Conservation (phyloP, 2,888 invertebrate species). For the Physocephala rufipes region DNA sequence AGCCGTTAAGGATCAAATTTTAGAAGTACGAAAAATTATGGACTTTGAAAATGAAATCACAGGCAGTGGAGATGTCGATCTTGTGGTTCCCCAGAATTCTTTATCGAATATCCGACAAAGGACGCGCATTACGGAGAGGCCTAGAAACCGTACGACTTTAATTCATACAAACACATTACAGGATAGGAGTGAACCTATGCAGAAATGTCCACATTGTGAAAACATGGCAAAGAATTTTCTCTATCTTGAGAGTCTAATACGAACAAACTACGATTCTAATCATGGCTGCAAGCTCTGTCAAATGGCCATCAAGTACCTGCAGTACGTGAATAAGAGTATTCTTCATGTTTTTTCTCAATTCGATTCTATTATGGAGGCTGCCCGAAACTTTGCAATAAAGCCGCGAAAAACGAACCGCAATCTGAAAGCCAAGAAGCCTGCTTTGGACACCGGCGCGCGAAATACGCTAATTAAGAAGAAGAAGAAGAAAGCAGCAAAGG, state of each 20-base stretch:
- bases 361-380: conserved; percentile 51
- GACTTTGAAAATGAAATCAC: conserved; percentile 48
- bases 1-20: conserved; percentile 53
- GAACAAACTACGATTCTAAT: conserved; percentile 49
- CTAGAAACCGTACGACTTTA: neutral
- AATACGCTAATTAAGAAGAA: neutral
- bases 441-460: too few species aligned
- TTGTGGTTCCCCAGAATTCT: conserved; percentile 56
- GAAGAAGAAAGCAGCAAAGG: neutral
- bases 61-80: conserved; percentile 40
- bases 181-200: conserved; percentile 14
- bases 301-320: conserved; percentile 56
- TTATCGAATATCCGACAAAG: conserved; percentile 44
- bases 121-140: conserved; percentile 22
- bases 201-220: conserved; percentile 56
- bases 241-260: conserved; percentile 56
- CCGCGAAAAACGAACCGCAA: neutral
- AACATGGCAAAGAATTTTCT: conserved; percentile 61
- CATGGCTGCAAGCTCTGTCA: conserved; percentile 53
- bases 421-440: neutral
- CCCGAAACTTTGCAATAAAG: conserved; percentile 47
- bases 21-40: conserved; percentile 53
- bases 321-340: conserved; percentile 57
- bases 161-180: conserved; percentile 1
- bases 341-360: conserved; percentile 54